Conservation (phyloP, 2,888 invertebrate species). For the Epirrhoe alternata region DNA sequence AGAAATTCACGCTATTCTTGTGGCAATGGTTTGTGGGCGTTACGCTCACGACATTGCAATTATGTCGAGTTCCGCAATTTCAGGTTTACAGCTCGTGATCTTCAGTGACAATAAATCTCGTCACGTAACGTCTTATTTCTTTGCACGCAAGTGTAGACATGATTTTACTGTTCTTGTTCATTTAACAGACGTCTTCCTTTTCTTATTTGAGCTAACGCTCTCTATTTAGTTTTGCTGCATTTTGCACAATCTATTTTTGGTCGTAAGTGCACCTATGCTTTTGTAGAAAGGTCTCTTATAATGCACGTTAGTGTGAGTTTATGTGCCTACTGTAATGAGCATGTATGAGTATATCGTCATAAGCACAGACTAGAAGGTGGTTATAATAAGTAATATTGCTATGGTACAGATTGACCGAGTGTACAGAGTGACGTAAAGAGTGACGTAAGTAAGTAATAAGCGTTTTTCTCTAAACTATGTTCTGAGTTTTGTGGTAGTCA, state of each 20-base stretch:
- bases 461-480: no score
- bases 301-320: no score
- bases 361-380: no score
- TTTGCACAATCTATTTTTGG: not conserved
- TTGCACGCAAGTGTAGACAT: constrained; percentile 1
- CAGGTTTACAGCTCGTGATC: constrained; percentile 19
- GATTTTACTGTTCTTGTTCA: not conserved
- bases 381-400: no score
- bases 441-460: no score
- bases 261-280: no score
- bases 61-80: constrained; percentile 7
- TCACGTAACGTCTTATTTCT: constrained; percentile 21
- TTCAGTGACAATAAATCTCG: constrained; percentile 6
- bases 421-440: no score
- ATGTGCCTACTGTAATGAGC: no score
- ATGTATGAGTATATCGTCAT: no score
- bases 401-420: no score
- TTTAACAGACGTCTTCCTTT: not conserved
- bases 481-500: no score
- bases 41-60: constrained; percentile 1
- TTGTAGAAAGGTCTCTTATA: no score
- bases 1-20: constrained; percentile 14
- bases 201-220: not conserved
- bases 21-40: constrained; percentile 18
- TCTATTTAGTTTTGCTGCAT: not conserved